These are phyloP conservation scores for Diaprepes abbreviatus DNA, from an alignment of 2,888 invertebrate species.

Conservation along the genomic window DNA sequence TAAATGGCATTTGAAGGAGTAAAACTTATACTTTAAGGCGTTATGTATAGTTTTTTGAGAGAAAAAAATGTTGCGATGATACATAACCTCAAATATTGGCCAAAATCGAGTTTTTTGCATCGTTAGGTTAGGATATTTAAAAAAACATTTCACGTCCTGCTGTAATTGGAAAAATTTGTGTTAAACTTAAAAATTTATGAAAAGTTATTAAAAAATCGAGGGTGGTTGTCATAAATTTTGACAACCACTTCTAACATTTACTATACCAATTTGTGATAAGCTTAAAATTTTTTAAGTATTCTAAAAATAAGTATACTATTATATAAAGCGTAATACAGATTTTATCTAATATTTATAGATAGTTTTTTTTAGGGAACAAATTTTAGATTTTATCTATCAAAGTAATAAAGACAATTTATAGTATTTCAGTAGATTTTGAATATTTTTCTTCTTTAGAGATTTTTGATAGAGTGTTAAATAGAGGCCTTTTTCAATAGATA, in stretches of 20 bases:
- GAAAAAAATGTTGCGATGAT: too few relatives aligned
- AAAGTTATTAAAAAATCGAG: too few relatives aligned
- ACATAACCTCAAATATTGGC: too few relatives aligned
- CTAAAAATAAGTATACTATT: conserved; percentile 19
- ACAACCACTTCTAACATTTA: background rate
- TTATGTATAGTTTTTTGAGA: too few relatives aligned
- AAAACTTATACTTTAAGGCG: too few relatives aligned
- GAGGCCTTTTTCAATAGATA: conserved; percentile 63
- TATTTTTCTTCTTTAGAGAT: conserved; percentile 27
- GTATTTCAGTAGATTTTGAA: conserved; percentile 48
- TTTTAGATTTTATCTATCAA: conserved; percentile 44
- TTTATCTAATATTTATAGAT: conserved; percentile 35
- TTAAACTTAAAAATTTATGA: too few relatives aligned
- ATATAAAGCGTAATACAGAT: background rate
- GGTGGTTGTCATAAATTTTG: background rate
- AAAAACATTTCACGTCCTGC: too few relatives aligned
- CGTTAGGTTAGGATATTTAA: too few relatives aligned
- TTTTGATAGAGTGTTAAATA: conserved; percentile 49
- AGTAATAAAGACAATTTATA: conserved; percentile 51
- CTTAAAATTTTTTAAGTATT: conserved; percentile 25
- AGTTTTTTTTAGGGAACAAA: conserved; percentile 54
- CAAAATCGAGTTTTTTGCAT: too few relatives aligned
- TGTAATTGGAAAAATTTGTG: too few relatives aligned
- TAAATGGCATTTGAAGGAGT: too few relatives aligned
- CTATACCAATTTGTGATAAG: conserved; percentile 41